These are phyloP conservation scores for Manis pentadactyla DNA, from an alignment of 2,797 vertebrate species.

Conservation along the genomic window DNA sequence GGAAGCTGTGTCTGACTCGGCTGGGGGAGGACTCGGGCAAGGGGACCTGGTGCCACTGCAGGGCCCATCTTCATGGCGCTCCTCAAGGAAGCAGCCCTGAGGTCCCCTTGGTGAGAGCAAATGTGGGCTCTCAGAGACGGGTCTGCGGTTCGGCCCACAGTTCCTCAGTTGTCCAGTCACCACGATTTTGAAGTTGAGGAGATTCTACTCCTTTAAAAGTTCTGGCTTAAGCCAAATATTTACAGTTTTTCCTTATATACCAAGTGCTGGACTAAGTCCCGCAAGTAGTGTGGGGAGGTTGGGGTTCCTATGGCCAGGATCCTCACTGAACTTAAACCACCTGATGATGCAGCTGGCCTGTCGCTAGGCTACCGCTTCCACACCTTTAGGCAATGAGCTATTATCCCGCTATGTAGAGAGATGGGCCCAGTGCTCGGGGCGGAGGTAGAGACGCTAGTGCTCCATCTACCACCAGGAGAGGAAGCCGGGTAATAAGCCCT, in stretches of 20 bases:
- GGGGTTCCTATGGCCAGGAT: too few species aligned
- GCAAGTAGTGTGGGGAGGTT: too few species aligned
- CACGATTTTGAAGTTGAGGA: neutral
- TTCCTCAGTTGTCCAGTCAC: rapidly evolving
- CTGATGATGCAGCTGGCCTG: too few species aligned
- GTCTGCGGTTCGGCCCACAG: neutral
- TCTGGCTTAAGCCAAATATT: neutral
- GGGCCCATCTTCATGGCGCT: neutral
- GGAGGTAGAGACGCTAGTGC: too few species aligned
- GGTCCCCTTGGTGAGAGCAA: neutral
- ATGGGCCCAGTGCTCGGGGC: too few species aligned
- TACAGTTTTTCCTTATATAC: neutral
- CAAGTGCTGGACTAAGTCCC: neutral
- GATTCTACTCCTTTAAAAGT: neutral
- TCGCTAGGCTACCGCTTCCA: too few species aligned
- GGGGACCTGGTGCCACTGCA: neutral
- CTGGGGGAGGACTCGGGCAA: neutral
- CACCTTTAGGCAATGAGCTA: too few species aligned
- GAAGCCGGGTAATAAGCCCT: too few species aligned
- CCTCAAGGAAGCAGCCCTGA: neutral
- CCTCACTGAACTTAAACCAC: too few species aligned
- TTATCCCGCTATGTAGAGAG: too few species aligned
- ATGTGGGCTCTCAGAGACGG: neutral
- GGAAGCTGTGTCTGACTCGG: neutral
- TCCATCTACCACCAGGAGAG: too few species aligned